phyloP scores from a whole-genome alignment of 2,888 invertebrate genomes.

The Colletes collaris region DNA sequence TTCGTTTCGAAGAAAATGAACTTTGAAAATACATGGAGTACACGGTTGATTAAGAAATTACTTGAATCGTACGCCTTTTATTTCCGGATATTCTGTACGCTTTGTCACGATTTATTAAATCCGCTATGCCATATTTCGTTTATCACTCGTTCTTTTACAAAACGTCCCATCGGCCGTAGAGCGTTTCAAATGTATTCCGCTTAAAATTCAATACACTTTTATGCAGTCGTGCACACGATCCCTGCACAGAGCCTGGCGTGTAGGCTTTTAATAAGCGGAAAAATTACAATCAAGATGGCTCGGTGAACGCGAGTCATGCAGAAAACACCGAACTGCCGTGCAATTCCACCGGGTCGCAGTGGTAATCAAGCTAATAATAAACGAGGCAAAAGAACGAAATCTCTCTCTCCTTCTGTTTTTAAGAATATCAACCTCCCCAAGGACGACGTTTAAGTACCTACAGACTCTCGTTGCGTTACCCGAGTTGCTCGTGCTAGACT shows the following conservation, averaged over 20 bases:
- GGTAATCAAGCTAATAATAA: conserved; percentile 51
- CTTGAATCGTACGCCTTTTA: too few species aligned
- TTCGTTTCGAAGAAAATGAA: too few species aligned
- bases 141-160: neutral
- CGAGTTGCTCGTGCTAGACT: too few species aligned
- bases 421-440: conserved; percentile 40
- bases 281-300: conserved; percentile 29
- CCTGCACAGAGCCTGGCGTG: neutral
- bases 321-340: conserved; percentile 11
- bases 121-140: neutral
- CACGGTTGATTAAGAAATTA: neutral
- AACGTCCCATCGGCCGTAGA: neutral
- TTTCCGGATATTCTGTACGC: neutral
- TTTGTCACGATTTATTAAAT: conserved; percentile 14
- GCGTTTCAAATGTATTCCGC: conserved; percentile 17
- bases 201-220: conserved; percentile 32
- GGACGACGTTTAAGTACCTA: conserved; percentile 44
- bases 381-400: conserved; percentile 36
- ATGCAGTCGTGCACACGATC: neutral
- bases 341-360: conserved; percentile 12
- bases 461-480: conserved; percentile 18
- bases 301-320: conserved; percentile 26
- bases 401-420: conserved; percentile 38
- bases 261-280: conserved; percentile 34
- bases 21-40: too few species aligned